These are phyloP conservation scores for Epinephelus awoara DNA, from an alignment of 2,797 vertebrate species.

Conservation along the genomic window DNA sequence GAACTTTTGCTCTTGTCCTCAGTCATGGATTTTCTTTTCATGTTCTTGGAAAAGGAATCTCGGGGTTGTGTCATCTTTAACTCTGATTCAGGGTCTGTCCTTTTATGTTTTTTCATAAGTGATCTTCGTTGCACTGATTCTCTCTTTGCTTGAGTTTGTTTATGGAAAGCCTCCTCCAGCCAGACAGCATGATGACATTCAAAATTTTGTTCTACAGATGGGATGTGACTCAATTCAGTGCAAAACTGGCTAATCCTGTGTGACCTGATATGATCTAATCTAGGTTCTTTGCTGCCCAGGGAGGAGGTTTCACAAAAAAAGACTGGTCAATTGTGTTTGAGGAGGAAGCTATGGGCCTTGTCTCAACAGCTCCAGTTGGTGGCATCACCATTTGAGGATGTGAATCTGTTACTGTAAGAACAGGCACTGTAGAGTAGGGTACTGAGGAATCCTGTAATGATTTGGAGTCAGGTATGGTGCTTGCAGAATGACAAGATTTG, in stretches of 20 bases:
- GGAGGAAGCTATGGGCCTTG: slow-evolving; percentile 4
- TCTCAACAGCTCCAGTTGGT: slow-evolving; percentile 6
- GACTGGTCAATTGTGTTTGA: slow-evolving; percentile 22
- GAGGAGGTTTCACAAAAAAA: slow-evolving; percentile 32
- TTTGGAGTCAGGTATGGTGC: slow-evolving; percentile 14
- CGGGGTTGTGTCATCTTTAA: slow-evolving; percentile 38
- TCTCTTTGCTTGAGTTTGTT: slow-evolving; percentile 40
- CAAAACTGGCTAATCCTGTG: slow-evolving; percentile 2
- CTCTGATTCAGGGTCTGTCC: slow-evolving; percentile 42
- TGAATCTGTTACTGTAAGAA: slow-evolving; percentile 14
- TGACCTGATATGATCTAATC: slow-evolving; percentile 24
- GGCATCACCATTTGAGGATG: slow-evolving; percentile 12
- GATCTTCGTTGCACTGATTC: slow-evolving; percentile 24
- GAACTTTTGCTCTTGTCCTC: slow-evolving; percentile 50
- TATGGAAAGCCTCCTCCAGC: slow-evolving; percentile 48
- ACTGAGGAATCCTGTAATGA: neutral
- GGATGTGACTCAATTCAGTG: slow-evolving; percentile 68
- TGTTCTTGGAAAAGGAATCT: slow-evolving; percentile 60
- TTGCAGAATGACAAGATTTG: slow-evolving; percentile 1
- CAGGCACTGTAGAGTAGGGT: neutral
- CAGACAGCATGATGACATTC: slow-evolving; percentile 54
- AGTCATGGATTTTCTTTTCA: slow-evolving; percentile 61
- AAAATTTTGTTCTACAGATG: slow-evolving; percentile 51
- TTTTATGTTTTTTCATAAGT: slow-evolving; percentile 31
- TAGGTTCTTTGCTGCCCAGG: slow-evolving; percentile 19